These are phyloP conservation scores for Delphinus delphis DNA, from an alignment of 2,113 vertebrate genomes.

Conservation along the genomic window DNA sequence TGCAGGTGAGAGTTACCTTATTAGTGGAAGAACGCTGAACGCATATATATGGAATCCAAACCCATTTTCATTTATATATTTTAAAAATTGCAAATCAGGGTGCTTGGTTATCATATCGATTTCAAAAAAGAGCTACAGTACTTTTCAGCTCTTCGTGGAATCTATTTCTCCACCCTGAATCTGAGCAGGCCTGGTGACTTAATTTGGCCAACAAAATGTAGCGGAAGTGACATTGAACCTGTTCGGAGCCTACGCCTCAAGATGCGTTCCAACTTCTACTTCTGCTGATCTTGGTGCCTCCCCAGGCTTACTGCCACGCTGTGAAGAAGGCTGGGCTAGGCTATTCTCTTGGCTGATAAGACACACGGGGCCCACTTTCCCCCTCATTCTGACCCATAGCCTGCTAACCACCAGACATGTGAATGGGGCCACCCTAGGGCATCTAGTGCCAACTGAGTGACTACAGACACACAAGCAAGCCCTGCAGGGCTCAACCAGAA, in stretches of 20 bases:
- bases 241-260: background rate
- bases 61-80: background rate
- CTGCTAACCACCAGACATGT: background rate
- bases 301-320: background rate
- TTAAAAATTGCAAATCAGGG: background rate
- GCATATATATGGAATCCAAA: too few relatives aligned
- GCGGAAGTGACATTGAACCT: background rate
- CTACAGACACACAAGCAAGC: background rate
- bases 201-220: background rate
- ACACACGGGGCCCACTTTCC: background rate
- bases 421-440: background rate
- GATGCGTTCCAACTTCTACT: background rate
- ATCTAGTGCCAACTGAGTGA: background rate
- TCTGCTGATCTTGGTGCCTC: background rate
- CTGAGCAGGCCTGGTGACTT: background rate
- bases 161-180: slow-evolving; percentile 17
- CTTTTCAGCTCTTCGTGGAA: background rate
- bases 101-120: background rate
- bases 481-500: background rate
- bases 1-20: background rate
- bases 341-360: background rate
- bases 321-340: background rate
- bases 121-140: slow-evolving; percentile 5
- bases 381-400: background rate
- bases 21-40: background rate